phyloP scores from a whole-genome alignment of 2,797 vertebrate genomes.

The Carapus acus region DNA sequence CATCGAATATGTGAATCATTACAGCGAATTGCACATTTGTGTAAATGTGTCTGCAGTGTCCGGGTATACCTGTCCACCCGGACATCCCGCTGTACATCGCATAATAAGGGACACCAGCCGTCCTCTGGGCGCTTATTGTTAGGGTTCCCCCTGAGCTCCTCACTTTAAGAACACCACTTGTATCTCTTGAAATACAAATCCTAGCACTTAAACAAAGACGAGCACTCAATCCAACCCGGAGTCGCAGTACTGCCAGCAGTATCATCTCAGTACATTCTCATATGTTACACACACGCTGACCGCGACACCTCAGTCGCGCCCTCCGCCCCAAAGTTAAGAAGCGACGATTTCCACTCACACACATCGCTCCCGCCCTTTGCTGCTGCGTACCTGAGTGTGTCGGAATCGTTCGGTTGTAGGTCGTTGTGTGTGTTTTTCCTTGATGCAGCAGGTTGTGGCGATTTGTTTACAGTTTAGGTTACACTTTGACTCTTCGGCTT shows the following conservation, averaged over 20 bases:
- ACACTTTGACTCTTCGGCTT: slow-evolving; percentile 56
- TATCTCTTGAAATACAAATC: too few relatives aligned
- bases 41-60: too few relatives aligned
- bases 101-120: too few relatives aligned
- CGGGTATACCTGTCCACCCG: too few relatives aligned
- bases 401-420: slow-evolving; percentile 7
- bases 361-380: not conserved
- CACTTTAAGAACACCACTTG: too few relatives aligned
- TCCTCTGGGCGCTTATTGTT: too few relatives aligned
- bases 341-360: not conserved
- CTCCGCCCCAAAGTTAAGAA: slow-evolving; percentile 14
- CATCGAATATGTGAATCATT: too few relatives aligned
- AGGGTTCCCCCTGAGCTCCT: too few relatives aligned
- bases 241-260: not conserved
- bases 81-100: too few relatives aligned
- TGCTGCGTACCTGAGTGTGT: slow-evolving; percentile 38
- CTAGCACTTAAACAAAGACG: not conserved
- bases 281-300: not conserved
- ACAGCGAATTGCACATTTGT: too few relatives aligned
- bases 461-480: slow-evolving; percentile 45
- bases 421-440: slow-evolving; percentile 20
- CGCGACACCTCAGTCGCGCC: not conserved
- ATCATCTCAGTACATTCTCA: not conserved
- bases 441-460: slow-evolving; percentile 14
- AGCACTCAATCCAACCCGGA: not conserved